phyloP scores from a whole-genome alignment of 2,113 vertebrate species.

The Phoenicopterus ruber region DNA sequence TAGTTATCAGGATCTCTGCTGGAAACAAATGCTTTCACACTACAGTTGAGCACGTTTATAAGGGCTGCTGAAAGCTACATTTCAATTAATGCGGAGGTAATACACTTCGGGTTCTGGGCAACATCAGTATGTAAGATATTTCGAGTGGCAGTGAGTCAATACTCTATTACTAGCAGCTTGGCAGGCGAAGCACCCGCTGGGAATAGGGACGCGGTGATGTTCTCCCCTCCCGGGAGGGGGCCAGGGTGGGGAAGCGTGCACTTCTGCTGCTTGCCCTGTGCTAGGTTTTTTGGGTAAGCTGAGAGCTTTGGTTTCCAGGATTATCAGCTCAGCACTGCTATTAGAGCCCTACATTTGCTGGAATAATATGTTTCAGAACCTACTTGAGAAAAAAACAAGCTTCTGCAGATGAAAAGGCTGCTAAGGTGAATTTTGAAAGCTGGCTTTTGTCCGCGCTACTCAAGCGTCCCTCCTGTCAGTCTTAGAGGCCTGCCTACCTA shows the following conservation, averaged over 20 bases:
- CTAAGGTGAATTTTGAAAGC: not conserved
- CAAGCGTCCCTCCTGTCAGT: not conserved
- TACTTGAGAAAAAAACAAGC: not conserved
- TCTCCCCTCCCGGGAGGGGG: not conserved
- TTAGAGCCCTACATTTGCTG: not conserved
- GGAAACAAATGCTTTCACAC: conserved; percentile 49
- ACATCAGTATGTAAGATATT: not conserved
- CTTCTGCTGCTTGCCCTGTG: not conserved
- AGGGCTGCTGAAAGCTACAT: conserved; percentile 43
- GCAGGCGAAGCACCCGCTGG: not conserved
- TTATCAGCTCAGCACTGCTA: not conserved
- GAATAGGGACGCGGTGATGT: not conserved
- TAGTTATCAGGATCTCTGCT: conserved; percentile 26
- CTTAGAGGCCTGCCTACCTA: not conserved
- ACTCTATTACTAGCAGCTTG: not conserved
- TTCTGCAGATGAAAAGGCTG: not conserved
- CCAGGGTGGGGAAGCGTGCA: not conserved
- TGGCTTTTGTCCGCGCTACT: not conserved
- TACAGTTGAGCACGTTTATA: not conserved
- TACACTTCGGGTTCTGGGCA: not conserved
- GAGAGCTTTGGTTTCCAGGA: not conserved
- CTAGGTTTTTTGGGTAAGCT: not conserved
- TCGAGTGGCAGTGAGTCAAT: not conserved
- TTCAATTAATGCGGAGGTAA: conserved; percentile 28
- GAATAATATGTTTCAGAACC: not conserved